A percentile compares a stretch with the other conserved stretches of the same genome.
Conservation (phyloP, 37 sponge, comb jelly and placozoan genomes). For the Crambe crambe region DNA sequence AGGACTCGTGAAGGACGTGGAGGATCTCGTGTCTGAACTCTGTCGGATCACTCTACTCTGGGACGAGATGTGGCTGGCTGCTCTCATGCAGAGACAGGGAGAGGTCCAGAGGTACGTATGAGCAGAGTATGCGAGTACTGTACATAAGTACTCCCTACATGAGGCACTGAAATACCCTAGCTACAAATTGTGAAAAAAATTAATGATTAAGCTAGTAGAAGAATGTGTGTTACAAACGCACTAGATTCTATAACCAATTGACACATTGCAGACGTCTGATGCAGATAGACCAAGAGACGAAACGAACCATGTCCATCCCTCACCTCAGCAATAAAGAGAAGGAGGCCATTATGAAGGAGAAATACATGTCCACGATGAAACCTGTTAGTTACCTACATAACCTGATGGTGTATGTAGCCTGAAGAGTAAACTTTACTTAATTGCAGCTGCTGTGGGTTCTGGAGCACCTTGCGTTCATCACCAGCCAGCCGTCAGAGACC, state of each 20-base stretch:
- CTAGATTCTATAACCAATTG: too few species aligned
- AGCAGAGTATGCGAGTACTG: too few species aligned
- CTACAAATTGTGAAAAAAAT: too few species aligned
- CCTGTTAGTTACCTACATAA: slow-evolving; percentile 53
- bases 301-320: slow-evolving; percentile 53
- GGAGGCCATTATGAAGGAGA: slow-evolving; percentile 83
- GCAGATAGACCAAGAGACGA: slow-evolving; percentile 86
- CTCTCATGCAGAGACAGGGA: slow-evolving; percentile 87
- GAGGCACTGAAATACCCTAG: too few species aligned
- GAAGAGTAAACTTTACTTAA: background rate
- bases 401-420: background rate
- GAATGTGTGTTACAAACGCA: too few species aligned
- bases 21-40: slow-evolving; percentile 80
- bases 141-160: too few species aligned
- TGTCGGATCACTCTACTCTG: slow-evolving; percentile 89
- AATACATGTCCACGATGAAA: slow-evolving; percentile 85
- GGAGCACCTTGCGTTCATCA: slow-evolving; percentile 82
- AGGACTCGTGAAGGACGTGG: slow-evolving; percentile 73
- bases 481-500: slow-evolving; percentile 91
- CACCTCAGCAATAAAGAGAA: slow-evolving; percentile 61
- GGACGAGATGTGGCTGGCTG: slow-evolving; percentile 96
- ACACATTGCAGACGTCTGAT: slow-evolving; percentile 60
- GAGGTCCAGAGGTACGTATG: slow-evolving; percentile 78
- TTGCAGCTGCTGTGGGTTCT: slow-evolving; percentile 77
- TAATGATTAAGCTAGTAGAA: too few species aligned